Conservation (phyloP, 2,797 vertebrate genomes). For the Xenops minutus region DNA sequence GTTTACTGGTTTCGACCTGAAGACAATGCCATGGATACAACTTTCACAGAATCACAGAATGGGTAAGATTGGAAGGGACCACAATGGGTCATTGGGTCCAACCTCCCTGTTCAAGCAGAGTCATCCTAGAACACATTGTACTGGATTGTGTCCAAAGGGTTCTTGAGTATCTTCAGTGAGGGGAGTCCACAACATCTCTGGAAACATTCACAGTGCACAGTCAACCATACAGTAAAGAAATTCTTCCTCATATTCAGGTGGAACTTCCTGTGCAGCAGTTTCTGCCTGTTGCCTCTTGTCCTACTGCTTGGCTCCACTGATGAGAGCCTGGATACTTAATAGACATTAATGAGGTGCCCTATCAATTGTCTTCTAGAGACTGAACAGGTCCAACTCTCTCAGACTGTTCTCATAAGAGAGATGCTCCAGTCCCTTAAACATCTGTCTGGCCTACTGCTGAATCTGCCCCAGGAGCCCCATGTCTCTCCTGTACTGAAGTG, state of each 20-base stretch:
- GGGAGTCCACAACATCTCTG: too few species aligned
- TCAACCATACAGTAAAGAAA: background rate
- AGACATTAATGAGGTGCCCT: background rate
- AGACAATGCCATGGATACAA: background rate
- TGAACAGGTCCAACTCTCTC: background rate
- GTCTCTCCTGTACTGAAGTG: background rate
- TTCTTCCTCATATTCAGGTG: background rate
- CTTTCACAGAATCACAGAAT: background rate
- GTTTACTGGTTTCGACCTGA: background rate
- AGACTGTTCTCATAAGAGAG: background rate
- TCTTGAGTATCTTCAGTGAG: background rate
- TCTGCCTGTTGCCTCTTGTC: background rate
- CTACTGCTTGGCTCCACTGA: rapidly evolving
- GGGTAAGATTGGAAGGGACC: background rate
- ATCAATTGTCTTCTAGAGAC: background rate
- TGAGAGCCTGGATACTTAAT: too few species aligned
- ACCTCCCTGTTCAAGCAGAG: background rate
- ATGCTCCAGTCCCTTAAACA: background rate
- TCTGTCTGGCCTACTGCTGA: background rate
- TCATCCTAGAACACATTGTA: rapidly evolving
- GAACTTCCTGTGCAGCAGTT: background rate
- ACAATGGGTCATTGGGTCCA: background rate
- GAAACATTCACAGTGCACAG: background rate
- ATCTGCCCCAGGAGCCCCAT: background rate
- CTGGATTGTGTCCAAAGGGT: background rate